phyloP scores from a whole-genome alignment of 2,888 invertebrate genomes.

The Drosophila subquinaria region DNA sequence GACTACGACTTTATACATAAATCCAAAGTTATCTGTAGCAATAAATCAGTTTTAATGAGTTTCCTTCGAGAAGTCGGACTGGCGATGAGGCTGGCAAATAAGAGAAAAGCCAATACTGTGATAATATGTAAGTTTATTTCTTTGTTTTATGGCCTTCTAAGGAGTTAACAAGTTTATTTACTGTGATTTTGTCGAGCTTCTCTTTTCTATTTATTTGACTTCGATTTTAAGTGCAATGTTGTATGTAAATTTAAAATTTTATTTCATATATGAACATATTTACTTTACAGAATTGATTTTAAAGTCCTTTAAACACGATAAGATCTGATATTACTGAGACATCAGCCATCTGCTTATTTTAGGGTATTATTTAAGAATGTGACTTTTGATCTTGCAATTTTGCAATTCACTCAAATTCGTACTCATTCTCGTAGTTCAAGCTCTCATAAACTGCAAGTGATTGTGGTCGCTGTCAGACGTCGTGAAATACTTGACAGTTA shows the following conservation, averaged over 20 bases:
- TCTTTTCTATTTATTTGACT: constrained; percentile 23
- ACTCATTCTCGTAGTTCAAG: neutral
- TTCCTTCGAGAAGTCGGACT: constrained; percentile 43
- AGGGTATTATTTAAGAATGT: neutral
- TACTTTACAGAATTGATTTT: too few relatives aligned
- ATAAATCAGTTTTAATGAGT: constrained; percentile 78
- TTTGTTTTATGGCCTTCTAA: constrained; percentile 40
- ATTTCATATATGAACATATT: too few relatives aligned
- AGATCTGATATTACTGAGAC: neutral
- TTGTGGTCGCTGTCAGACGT: constrained; percentile 23
- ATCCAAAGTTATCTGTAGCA: constrained; percentile 74
- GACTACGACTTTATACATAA: constrained; percentile 59
- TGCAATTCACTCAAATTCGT: neutral
- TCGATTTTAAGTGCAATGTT: constrained; percentile 4
- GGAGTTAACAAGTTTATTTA: constrained; percentile 35
- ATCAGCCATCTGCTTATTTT: neutral
- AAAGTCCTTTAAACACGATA: too few relatives aligned
- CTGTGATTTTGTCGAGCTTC: constrained; percentile 1
- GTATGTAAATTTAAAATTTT: neutral
- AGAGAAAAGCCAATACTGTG: constrained; percentile 41
- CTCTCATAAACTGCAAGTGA: constrained; percentile 6
- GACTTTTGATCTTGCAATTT: neutral
- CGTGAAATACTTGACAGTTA: constrained; percentile 29
- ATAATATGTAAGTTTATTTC: constrained; percentile 29
- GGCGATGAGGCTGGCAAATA: constrained; percentile 18